phyloP scores from a whole-genome alignment of 2,888 invertebrate genomes.

The Luperina nickerlii region DNA sequence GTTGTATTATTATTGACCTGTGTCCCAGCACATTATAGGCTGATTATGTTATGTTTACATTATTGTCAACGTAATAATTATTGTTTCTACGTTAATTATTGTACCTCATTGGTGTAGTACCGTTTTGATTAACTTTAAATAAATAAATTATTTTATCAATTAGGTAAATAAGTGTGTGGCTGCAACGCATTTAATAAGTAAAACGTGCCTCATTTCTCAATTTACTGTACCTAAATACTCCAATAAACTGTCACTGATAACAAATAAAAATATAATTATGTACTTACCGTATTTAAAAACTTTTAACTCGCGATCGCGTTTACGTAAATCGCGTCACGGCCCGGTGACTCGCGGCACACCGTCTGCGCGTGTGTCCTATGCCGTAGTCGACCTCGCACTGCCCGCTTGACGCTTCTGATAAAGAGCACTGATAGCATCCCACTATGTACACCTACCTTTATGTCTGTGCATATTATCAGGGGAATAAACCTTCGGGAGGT shows the following conservation, averaged over 20 bases:
- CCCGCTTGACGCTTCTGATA: slow-evolving; percentile 62
- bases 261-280: neutral
- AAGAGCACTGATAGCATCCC: slow-evolving; percentile 65
- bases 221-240: neutral
- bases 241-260: neutral
- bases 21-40: too few species aligned
- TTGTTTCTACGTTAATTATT: neutral
- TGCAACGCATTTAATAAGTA: too few species aligned
- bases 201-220: neutral
- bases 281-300: slow-evolving; percentile 71
- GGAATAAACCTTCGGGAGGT: slow-evolving; percentile 39
- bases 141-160: neutral
- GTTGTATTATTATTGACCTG: too few species aligned
- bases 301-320: slow-evolving; percentile 67
- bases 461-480: slow-evolving; percentile 31
- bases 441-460: slow-evolving; percentile 49
- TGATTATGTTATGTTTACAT: neutral
- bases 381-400: slow-evolving; percentile 71
- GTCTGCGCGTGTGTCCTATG: slow-evolving; percentile 71
- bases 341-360: slow-evolving; percentile 38
- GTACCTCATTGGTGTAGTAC: neutral
- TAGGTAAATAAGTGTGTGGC: neutral
- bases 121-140: neutral
- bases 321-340: slow-evolving; percentile 50
- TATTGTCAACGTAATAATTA: neutral